Base-by-base conservation (phyloP, 2,888 invertebrate genomes). In the Ditylenchus weischeri region DNA sequence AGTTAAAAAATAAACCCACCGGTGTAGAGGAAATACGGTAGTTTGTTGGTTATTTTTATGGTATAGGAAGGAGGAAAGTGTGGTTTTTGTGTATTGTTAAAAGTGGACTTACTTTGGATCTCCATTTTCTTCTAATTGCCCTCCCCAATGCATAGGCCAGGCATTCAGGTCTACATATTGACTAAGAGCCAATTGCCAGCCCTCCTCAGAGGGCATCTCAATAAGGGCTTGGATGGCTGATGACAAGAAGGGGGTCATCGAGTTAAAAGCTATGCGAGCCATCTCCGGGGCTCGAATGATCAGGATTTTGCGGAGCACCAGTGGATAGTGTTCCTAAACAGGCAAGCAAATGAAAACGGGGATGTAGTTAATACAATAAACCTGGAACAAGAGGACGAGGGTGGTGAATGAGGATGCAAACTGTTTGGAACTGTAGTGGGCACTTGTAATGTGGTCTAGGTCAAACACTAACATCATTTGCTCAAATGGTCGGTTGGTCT, bases 321-420 rank as follows among this genome's bases (percentile, higher is more conserved):
- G 69, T 10, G 82, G 82, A 67, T 82, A 82, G 66, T 82, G 79
- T 66, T 83, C 81, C 61, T 62, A 8, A 59, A 54, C 29, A 59
- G 8, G 59, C 35, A 59, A 36, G 59, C 35, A 35, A 38, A 23
- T 59, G 36, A 21, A 69, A 54, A 18, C 15, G 29, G 15, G 5
- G 10, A 54, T 15, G n/a, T 15, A 11, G 1, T 13, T 8, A 43
- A 43, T 43, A 10, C 11, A 54, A 71, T 83, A 75, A 62, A 80
- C 80, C 62, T 82, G 81, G 74, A 81, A 82, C 47, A 83, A 73
- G 35, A 76, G 75, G 65, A 82, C 74, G n/a, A 82, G 74, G 13
- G 82, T 83, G 18, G 82, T 79, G 71, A 83, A 82, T 21, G 81
- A 77, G 18, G 80, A 79, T 54, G 82, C 81, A 69, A 82, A 82